Evolutionary conservation across 2,888 invertebrate species (phyloP).

Genomic region (Mimumesa dahlbomi): DNA sequence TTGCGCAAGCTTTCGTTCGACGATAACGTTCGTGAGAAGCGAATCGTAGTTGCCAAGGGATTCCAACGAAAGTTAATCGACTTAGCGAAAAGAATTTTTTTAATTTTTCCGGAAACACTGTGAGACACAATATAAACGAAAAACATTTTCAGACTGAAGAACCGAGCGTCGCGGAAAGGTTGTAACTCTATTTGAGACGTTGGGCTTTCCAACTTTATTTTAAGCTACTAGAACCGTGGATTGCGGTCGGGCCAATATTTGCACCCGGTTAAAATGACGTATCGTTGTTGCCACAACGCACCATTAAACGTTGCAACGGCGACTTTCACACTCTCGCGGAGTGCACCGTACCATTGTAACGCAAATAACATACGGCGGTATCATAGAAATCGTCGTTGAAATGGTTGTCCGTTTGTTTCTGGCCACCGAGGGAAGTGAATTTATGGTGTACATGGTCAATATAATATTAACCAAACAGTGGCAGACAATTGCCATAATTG

Average conservation of each 20-base stretch:
- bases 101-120: no score
- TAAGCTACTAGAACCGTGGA: constrained; percentile 6
- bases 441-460: constrained; percentile 9
- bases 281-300: constrained; percentile 48
- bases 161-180: no score
- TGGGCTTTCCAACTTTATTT: constrained; percentile 39
- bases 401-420: constrained; percentile 17
- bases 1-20: no score
- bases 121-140: no score
- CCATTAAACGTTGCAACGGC: constrained; percentile 43
- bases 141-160: no score
- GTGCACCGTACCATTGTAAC: constrained; percentile 29
- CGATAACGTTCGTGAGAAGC: no score
- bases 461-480: constrained; percentile 9
- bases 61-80: no score
- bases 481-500: constrained; percentile 26
- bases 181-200: constrained; percentile 18
- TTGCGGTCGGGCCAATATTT: constrained; percentile 45
- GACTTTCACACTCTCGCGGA: constrained; percentile 33
- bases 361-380: constrained; percentile 31
- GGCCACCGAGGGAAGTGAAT: neutral
- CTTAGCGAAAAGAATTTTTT: no score
- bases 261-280: constrained; percentile 46
- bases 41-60: no score
- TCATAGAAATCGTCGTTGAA: constrained; percentile 38